phyloP scores from a whole-genome alignment of 1,140 invertebrate genomes.

The Sitodiplosis mosellana region DNA sequence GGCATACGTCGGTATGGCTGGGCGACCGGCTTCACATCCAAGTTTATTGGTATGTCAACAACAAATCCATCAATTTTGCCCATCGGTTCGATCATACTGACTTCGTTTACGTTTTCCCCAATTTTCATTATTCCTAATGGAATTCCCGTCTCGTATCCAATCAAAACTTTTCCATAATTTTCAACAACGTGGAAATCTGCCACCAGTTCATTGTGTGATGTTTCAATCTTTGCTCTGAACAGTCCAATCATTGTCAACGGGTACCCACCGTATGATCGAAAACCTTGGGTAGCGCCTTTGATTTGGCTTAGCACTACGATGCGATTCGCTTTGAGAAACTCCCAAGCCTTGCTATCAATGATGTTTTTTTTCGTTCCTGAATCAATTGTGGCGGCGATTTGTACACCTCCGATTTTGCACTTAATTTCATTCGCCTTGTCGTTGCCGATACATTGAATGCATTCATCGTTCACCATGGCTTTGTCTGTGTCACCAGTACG shows the following conservation, averaged over 20 bases:
- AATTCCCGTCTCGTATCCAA: slow-evolving; percentile 5
- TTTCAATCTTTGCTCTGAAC: neutral
- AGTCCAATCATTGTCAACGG: neutral
- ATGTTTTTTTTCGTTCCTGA: neutral
- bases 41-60: slow-evolving; percentile 1
- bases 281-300: neutral
- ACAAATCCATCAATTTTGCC: neutral
- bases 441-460: neutral
- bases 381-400: neutral
- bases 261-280: slow-evolving; percentile 1
- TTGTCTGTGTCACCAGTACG: neutral
- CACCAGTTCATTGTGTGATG: neutral
- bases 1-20: slow-evolving; percentile 16
- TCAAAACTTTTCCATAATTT: slow-evolving; percentile 2
- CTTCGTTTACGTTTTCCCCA: neutral
- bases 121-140: slow-evolving; percentile 8
- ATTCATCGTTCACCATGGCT: no score
- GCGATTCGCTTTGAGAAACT: neutral
- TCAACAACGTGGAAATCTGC: slow-evolving; percentile 4
- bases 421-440: neutral
- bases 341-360: neutral
- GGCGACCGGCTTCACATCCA: slow-evolving; percentile 9
- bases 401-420: neutral
- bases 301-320: neutral
- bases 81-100: neutral